These are phyloP conservation scores for Lagenorhynchus albirostris DNA, from an alignment of 2,113 vertebrate species.

Conservation along the genomic window DNA sequence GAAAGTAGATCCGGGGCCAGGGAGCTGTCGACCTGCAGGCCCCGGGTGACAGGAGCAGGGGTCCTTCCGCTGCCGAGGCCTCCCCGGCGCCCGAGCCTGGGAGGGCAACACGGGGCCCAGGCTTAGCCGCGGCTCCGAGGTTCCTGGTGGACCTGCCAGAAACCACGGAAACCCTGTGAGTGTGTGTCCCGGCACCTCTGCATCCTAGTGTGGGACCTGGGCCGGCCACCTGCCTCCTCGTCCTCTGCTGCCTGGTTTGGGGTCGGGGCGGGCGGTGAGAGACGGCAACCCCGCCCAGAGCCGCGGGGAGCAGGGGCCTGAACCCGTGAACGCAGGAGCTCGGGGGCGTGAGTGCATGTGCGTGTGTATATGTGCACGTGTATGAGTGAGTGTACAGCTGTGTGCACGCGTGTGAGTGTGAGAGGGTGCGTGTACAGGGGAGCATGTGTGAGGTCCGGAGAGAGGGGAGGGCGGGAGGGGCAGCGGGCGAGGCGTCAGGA, in stretches of 20 bases:
- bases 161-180: no score
- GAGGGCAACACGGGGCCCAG: no score
- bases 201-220: neutral
- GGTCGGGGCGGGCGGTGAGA: neutral
- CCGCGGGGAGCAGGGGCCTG: neutral
- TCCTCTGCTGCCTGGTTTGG: no score
- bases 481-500: neutral
- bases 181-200: neutral
- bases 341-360: no score
- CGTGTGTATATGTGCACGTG: fast-evolving
- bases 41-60: neutral
- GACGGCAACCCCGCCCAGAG: neutral
- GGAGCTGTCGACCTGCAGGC: neutral
- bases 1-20: neutral
- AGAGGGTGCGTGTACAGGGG: neutral
- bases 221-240: no score
- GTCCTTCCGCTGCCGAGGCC: neutral
- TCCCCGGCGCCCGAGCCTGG: fast-evolving
- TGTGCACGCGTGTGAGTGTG: fast-evolving
- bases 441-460: neutral
- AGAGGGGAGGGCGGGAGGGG: neutral
- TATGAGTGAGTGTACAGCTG: neutral
- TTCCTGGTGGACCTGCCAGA: neutral
- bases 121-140: neutral
- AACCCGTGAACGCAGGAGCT: neutral